A percentile compares a stretch with the other conserved stretches of the same genome.
phyloP scores from a whole-genome alignment of 2,888 invertebrate genomes.

The Rhagonycha fulva region DNA sequence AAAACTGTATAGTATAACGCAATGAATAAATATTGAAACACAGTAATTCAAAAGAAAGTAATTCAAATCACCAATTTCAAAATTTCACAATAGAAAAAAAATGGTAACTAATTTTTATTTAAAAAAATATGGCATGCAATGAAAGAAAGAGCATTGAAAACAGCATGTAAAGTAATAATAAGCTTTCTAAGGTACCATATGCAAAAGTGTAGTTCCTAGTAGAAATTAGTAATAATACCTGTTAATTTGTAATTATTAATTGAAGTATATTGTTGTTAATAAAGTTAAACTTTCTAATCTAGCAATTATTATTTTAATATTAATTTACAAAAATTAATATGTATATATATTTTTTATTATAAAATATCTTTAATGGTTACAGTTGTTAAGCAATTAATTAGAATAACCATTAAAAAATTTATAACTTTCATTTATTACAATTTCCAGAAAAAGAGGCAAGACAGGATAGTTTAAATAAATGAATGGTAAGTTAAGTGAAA shows the following conservation, averaged over 20 bases:
- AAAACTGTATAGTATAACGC: background rate
- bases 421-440: background rate
- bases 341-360: background rate
- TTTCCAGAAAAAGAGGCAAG: conserved; percentile 13
- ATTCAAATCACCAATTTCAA: background rate
- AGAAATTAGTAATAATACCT: background rate
- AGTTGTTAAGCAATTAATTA: background rate
- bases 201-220: background rate
- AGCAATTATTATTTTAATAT: background rate
- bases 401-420: background rate
- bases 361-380: background rate
- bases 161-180: background rate
- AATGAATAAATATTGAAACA: background rate
- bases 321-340: background rate
- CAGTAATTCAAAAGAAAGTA: background rate
- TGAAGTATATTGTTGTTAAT: background rate
- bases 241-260: background rate
- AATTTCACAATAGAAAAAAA: background rate
- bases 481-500: conserved; percentile 27
- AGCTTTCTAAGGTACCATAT: background rate
- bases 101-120: background rate
- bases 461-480: conserved; percentile 27
- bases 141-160: background rate
- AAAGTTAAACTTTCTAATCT: background rate
- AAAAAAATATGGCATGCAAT: background rate